Conservation (phyloP, 2,113 vertebrate species). For the Chrysochloris asiatica region DNA sequence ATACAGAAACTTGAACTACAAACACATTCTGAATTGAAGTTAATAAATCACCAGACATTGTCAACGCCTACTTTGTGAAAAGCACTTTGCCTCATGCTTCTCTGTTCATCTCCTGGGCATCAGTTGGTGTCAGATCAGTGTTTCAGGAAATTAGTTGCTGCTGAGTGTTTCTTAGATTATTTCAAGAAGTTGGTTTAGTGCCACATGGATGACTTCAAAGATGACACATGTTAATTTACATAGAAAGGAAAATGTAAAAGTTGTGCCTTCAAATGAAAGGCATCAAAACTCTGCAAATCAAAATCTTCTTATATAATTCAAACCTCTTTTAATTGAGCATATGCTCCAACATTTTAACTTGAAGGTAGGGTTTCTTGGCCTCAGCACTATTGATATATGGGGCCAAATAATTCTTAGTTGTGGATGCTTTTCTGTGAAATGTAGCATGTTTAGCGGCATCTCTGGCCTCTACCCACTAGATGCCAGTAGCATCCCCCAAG, state of each 20-base stretch:
- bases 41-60: slow-evolving; percentile 5
- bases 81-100: neutral
- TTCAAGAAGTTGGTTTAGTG: slow-evolving; percentile 53
- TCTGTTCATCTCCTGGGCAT: neutral
- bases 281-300: slow-evolving; percentile 27
- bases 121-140: neutral
- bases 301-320: slow-evolving; percentile 51
- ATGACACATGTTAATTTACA: slow-evolving; percentile 25
- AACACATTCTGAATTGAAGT: slow-evolving; percentile 19
- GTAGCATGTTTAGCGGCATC: neutral
- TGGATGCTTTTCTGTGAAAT: neutral
- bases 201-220: slow-evolving; percentile 19
- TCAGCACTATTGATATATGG: neutral
- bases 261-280: neutral
- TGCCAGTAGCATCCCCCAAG: neutral
- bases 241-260: slow-evolving; percentile 39
- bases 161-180: slow-evolving; percentile 43
- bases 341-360: slow-evolving; percentile 43
- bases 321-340: slow-evolving; percentile 9
- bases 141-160: slow-evolving; percentile 49
- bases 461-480: neutral
- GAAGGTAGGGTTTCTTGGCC: slow-evolving; percentile 8
- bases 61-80: neutral
- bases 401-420: neutral
- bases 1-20: slow-evolving; percentile 31